A percentile compares a stretch with the other conserved stretches of the same genome.
Conservation (phyloP, 1,140 invertebrate genomes). For the Eueides isabella region DNA sequence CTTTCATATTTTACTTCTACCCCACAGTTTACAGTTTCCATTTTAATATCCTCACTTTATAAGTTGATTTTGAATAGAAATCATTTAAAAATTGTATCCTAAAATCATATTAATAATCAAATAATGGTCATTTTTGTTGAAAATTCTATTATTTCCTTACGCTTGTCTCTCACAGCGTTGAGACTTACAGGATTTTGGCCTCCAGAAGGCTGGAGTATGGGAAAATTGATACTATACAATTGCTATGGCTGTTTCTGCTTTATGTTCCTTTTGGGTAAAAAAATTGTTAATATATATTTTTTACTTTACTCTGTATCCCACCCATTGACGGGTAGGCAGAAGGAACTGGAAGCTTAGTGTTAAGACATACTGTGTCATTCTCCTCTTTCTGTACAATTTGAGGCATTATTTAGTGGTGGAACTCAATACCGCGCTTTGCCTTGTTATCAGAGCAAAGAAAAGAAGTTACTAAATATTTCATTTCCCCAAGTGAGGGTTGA, state of each 20-base stretch:
- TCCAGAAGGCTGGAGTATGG: constrained; percentile 33
- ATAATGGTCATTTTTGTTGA: constrained; percentile 44
- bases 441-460: no score
- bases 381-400: background rate
- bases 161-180: constrained; percentile 53
- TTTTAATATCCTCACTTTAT: background rate
- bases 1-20: background rate
- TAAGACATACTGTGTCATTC: no score
- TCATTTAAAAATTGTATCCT: background rate
- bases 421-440: no score
- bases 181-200: constrained; percentile 62
- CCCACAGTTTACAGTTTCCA: background rate
- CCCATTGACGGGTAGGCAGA: no score
- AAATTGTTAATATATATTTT: background rate
- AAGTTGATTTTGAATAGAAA: background rate
- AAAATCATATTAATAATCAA: background rate
- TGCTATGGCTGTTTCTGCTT: constrained; percentile 57
- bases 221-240: constrained; percentile 46
- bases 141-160: constrained; percentile 52
- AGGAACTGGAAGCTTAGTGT: no score
- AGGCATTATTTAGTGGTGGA: no score
- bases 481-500: no score
- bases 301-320: no score
- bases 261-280: constrained; percentile 65
- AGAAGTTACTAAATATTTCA: no score